Base-by-base conservation (phyloP, 2,888 invertebrate genomes). In the Caenorhabditis zanzibari region DNA sequence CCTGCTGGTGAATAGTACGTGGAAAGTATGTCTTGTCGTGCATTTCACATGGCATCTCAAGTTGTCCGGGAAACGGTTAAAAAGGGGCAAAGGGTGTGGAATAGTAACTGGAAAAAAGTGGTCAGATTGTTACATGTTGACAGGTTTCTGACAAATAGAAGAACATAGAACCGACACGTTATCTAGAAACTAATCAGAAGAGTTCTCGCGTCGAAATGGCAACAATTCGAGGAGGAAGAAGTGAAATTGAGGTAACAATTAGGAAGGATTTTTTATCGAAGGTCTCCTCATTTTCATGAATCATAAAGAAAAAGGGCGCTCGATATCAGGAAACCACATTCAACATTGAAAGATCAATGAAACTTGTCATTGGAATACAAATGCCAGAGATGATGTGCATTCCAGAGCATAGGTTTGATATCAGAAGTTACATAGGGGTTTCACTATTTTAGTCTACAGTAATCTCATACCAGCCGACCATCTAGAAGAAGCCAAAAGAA, bases 1-100 rank as follows among this genome's bases (percentile, higher is more conserved):
- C 59, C 49, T 72, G 72, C 32, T 63, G 49, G 54, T 73, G 73
- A 63, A 74, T 52, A 75, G 75, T 75, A 75, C 75, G 75, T 75
- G 75, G 44, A 54, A 56, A 75, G 71, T 56, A 14, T n/a, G 12
- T 32, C 32, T 26, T 19, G 19, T 16, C 58, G 58, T 75, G 75
- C 64, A 24, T 32, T 75, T 75, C 66, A 66, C 64, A 58, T 75
- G 75, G 44, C 28, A 54, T 32, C 41, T n/a, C 41, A 54, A 41
- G 66, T 44, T 75, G 64, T 75, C 75, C 75, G 52, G 66, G 66
- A 66, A 66, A 66, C 56, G 38, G 75, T n/a, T 7, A 28, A 28
- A 6, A 19, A 24, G 16, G 75, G 75, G 66, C 75, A 75, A 75
- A 75, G 75, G 64, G 56, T 54, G 54, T 24, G 47, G 47, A 44